Evolutionary conservation across 2,113 vertebrate species (phyloP).

Genomic region (Thunnus thynnus): DNA sequence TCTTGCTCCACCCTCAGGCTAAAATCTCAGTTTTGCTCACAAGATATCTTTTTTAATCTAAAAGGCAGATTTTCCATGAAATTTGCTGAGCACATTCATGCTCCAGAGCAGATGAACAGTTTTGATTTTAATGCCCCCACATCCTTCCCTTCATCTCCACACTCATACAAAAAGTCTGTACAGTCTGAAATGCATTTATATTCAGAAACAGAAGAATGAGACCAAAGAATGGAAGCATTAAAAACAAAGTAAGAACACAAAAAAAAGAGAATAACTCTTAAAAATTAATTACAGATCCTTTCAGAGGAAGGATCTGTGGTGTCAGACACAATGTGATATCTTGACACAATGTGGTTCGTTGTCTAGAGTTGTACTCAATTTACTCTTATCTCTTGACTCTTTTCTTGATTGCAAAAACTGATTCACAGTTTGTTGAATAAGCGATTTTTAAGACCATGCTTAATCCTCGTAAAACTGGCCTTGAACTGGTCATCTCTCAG

Average conservation of each 20-base stretch:
- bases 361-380: too few relatives aligned
- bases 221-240: background rate
- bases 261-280: background rate
- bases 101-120: background rate
- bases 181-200: background rate
- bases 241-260: background rate
- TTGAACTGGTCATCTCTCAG: too few relatives aligned
- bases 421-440: too few relatives aligned
- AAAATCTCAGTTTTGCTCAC: background rate
- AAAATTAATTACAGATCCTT: background rate
- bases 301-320: background rate
- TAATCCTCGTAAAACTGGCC: too few relatives aligned
- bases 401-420: too few relatives aligned
- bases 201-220: background rate
- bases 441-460: too few relatives aligned
- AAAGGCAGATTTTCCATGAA: background rate
- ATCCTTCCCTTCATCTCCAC: too few relatives aligned
- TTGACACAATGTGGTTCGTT: background rate
- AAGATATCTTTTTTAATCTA: background rate
- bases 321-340: background rate
- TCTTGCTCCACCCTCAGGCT: background rate
- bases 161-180: too few relatives aligned
- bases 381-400: too few relatives aligned
- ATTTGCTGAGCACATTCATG: too few relatives aligned
- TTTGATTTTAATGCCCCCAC: background rate